phyloP scores from a whole-genome alignment of 2,113 vertebrate genomes.

The Epinephelus lanceolatus region DNA sequence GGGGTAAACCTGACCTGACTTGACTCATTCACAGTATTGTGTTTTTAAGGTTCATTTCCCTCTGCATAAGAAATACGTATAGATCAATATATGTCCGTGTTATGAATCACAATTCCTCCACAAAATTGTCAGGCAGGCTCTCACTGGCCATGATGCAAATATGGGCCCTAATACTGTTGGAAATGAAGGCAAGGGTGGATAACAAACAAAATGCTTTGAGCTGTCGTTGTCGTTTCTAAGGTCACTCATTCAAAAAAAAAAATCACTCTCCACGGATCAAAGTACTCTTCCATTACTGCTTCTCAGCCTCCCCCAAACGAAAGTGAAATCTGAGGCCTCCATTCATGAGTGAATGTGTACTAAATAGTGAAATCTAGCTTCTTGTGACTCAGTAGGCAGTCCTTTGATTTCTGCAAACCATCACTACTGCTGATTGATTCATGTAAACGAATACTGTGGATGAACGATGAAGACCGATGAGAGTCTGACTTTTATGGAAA shows the following conservation, averaged over 20 bases:
- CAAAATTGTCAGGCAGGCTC: neutral
- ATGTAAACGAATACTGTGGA: slow-evolving; percentile 6
- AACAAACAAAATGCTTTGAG: slow-evolving; percentile 3
- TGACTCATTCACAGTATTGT: neutral
- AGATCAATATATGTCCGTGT: neutral
- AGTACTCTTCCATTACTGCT: slow-evolving; percentile 18
- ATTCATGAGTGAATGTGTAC: neutral
- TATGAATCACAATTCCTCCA: neutral
- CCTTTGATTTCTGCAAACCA: slow-evolving; percentile 35
- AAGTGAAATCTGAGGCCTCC: neutral
- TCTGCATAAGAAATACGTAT: neutral
- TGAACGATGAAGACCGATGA: slow-evolving; percentile 11
- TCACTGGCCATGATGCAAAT: neutral
- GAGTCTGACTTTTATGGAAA: slow-evolving; percentile 30
- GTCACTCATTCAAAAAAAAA: slow-evolving; percentile 28
- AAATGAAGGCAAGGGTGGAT: slow-evolving; percentile 10
- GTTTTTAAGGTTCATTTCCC: neutral
- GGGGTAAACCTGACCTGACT: neutral
- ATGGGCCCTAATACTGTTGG: neutral
- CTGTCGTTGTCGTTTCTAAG: slow-evolving; percentile 13
- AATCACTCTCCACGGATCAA: slow-evolving; percentile 19
- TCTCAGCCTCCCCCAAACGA: slow-evolving; percentile 9
- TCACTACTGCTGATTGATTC: slow-evolving; percentile 9
- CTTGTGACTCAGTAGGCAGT: slow-evolving; percentile 11
- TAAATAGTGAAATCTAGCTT: slow-evolving; percentile 24